Evolutionary conservation across 2,797 vertebrate species (phyloP).

Genomic region (Pangasius mekongensis): DNA sequence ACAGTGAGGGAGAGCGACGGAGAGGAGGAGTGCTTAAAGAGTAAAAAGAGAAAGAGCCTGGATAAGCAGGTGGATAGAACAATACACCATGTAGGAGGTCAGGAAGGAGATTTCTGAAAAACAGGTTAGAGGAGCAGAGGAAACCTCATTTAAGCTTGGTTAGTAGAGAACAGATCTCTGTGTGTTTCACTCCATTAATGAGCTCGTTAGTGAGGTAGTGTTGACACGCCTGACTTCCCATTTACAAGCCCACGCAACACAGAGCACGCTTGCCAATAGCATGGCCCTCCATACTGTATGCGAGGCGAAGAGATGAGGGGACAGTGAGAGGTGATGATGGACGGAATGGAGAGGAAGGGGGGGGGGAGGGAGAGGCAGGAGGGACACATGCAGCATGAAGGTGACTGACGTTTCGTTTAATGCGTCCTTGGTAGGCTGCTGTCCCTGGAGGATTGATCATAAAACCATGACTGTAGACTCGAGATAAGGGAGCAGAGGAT

Average conservation of each 20-base stretch:
- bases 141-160: constrained; percentile 19
- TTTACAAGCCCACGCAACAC: constrained; percentile 9
- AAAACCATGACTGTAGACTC: not conserved
- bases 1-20: not conserved
- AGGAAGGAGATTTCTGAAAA: constrained; percentile 13
- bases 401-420: not conserved
- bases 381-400: not conserved
- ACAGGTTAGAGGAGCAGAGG: not conserved
- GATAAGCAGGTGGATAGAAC: constrained; percentile 1
- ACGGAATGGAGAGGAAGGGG: not conserved
- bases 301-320: not conserved
- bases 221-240: constrained; percentile 19
- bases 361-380: not conserved
- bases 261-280: not conserved
- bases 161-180: constrained; percentile 46
- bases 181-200: constrained; percentile 48
- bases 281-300: constrained; percentile 13
- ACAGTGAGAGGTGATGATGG: not conserved
- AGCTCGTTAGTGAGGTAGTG: constrained; percentile 45
- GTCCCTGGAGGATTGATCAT: constrained; percentile 8
- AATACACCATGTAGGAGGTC: not conserved
- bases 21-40: not conserved
- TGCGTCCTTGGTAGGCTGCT: not conserved
- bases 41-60: not conserved
- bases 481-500: not conserved